A percentile compares a stretch with the other conserved stretches of the same genome.
phyloP scores from a whole-genome alignment of 1,140 invertebrate species.

The Lordiphosa clarofinis region DNA sequence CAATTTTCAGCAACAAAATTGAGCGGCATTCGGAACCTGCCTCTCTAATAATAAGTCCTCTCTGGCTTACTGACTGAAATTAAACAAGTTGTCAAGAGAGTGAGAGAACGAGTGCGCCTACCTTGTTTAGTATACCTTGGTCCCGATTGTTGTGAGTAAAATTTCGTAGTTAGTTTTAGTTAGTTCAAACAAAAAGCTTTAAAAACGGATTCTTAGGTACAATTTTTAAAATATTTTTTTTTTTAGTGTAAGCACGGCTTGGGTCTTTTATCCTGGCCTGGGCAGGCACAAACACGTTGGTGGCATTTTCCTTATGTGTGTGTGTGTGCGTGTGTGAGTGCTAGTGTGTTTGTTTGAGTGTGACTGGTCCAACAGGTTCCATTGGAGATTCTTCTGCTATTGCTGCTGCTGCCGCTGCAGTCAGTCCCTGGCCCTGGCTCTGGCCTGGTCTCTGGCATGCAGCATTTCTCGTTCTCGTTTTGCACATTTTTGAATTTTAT shows the following conservation, averaged over 20 bases:
- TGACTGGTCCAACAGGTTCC: conserved; percentile 75
- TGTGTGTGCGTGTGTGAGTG: conserved; percentile 3
- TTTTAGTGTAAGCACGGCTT: conserved; percentile 30
- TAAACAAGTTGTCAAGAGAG: too few species aligned
- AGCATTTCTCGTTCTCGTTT: conserved; percentile 73
- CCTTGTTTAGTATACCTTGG: too few species aligned
- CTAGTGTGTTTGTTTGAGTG: conserved; percentile 26
- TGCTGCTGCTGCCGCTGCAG: conserved; percentile 3
- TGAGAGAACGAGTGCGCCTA: too few species aligned
- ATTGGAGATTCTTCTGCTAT: conserved; percentile 55
- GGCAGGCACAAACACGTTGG: conserved; percentile 65
- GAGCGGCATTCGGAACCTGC: too few species aligned
- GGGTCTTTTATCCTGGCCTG: conserved; percentile 64
- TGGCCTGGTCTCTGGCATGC: conserved; percentile 50
- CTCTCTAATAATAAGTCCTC: too few species aligned
- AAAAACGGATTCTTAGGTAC: too few species aligned
- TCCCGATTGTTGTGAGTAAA: too few species aligned
- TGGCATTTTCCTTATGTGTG: conserved; percentile 50
- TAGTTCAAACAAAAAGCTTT: too few species aligned
- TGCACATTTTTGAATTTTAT: conserved; percentile 78
- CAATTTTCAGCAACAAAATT: too few species aligned
- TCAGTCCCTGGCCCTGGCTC: conserved; percentile 35
- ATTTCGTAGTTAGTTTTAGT: too few species aligned
- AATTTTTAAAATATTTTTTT: too few species aligned
- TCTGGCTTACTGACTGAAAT: too few species aligned